Evolutionary conservation across 2,113 vertebrate species (phyloP), one percentile per base, ranked within the genome.

Genomic region (Tragelaphus strepsiceros): DNA sequence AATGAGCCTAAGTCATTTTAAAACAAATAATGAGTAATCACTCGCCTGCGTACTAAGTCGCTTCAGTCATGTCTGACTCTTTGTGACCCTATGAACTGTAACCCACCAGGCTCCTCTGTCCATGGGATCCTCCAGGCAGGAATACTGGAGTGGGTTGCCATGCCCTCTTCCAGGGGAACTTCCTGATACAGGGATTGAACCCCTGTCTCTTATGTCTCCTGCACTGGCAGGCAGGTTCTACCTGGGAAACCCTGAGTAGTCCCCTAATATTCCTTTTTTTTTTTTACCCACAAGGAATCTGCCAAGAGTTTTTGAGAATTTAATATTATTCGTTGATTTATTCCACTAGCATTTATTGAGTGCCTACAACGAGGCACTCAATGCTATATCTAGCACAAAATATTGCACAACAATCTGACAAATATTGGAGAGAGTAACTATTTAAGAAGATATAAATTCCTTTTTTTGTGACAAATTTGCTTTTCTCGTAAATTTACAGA

Each of bases 11-110:
- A 92, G 13, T 62, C 19, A 85, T 91, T 90, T 94, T 85, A 62
- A 92, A 90, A 62, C 35, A 62, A 91, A 93, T n/a, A 64, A 87
- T 49, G 24, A 95, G 10, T 53, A 81, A 93, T 71, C 71, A 12
- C 35, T 74, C 0, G 0, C 67, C 5, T 39, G 67, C 0, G 0
- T 74, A 39, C 21, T 39, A 39, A 24, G 35, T 74, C 0, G 0
- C 35, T 74, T 74, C 67, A 39, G n/a, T 74, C n/a, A 24, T 24
- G 10, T 74, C 35, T 24, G 21, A 74, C 67, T 39, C 67, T 71
- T 71, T 74, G n/a, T 39, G 21, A 74, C 21, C 21, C 21, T 13
- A 24, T 6, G 19, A 10, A 39, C 35, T 74, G 35, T 39, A 74
- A 24, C 35, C 67, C 21, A 39, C 35, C 35, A 74, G 67, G 21